Conservation (phyloP, 2,797 vertebrate species). For the Enteromius paludinosus region DNA sequence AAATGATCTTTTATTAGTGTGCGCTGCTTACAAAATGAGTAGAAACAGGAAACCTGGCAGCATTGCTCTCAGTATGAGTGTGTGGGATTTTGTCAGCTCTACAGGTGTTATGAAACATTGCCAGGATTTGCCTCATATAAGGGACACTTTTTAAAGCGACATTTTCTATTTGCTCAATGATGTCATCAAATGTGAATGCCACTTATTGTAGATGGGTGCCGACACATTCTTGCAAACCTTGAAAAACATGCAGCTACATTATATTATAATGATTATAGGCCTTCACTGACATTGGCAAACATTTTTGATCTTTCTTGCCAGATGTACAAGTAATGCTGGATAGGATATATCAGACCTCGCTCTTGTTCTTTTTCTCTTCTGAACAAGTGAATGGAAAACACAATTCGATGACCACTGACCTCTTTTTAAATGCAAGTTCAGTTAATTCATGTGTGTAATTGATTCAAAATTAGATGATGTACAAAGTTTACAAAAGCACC, state of each 20-base stretch:
- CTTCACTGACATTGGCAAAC: background rate
- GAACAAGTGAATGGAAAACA: conserved; percentile 60
- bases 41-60: conserved; percentile 33
- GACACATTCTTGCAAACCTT: background rate
- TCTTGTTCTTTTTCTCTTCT: conserved; percentile 44
- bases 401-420: conserved; percentile 66
- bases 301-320: background rate
- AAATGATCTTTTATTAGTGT: conserved; percentile 8
- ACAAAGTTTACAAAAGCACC: conserved; percentile 67
- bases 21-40: conserved; percentile 6
- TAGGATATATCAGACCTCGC: background rate
- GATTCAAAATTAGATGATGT: conserved; percentile 73
- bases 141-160: background rate
- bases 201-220: background rate
- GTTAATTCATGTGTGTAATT: conserved; percentile 77
- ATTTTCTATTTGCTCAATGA: conserved; percentile 1
- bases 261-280: background rate
- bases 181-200: background rate
- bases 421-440: conserved; percentile 71
- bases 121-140: conserved; percentile 36
- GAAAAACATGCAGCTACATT: background rate
- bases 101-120: conserved; percentile 16
- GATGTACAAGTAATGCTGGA: background rate
- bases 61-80: background rate
- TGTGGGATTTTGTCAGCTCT: conserved; percentile 22